These are phyloP conservation scores for Odocoileus virginianus DNA, from an alignment of 2,113 vertebrate genomes.

Conservation along the genomic window DNA sequence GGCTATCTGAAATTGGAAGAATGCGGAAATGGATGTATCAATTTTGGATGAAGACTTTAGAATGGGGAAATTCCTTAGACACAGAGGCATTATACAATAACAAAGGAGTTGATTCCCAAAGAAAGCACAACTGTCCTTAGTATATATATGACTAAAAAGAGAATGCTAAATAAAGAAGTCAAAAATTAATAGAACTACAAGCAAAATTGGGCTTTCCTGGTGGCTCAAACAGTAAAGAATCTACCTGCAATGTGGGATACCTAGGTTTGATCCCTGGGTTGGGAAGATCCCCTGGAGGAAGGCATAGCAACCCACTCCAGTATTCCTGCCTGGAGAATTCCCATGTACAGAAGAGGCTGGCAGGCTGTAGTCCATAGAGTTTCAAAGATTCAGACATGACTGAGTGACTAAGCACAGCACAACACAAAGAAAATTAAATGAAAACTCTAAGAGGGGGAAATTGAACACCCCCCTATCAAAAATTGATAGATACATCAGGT, in stretches of 20 bases:
- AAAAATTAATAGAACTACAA: not conserved
- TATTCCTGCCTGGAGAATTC: too few species aligned
- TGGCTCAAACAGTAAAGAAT: too few species aligned
- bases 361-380: too few species aligned
- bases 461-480: not conserved
- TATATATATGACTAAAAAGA: not conserved
- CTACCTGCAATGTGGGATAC: too few species aligned
- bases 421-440: not conserved
- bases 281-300: too few species aligned
- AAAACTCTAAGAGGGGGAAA: not conserved
- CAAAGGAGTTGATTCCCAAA: not conserved
- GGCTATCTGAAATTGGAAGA: not conserved
- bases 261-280: too few species aligned
- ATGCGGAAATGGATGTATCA: not conserved
- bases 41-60: not conserved
- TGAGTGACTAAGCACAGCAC: too few species aligned
- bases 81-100: not conserved
- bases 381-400: too few species aligned
- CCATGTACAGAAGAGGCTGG: too few species aligned
- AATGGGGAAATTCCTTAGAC: not conserved
- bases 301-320: too few species aligned
- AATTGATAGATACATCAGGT: not conserved
- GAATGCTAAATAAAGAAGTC: not conserved
- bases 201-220: too few species aligned
- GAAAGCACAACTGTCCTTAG: not conserved